Conservation (phyloP, 2,888 invertebrate species). For the Yponomeuta evonymella region DNA sequence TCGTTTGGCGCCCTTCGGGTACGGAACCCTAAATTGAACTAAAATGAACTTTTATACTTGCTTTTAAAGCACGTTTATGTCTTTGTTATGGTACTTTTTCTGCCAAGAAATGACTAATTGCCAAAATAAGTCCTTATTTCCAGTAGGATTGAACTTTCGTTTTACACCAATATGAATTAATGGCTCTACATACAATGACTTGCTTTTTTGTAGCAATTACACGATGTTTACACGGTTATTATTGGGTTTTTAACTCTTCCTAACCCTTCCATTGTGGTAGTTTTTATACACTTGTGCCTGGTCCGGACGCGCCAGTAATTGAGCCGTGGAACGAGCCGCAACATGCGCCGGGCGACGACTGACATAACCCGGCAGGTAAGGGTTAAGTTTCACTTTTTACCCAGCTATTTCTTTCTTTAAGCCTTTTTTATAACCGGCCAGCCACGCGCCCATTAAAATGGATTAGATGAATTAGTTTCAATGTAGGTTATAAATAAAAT, state of each 20-base stretch:
- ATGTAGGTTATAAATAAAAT: conserved; percentile 28
- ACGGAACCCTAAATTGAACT: too few species aligned
- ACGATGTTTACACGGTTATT: conserved; percentile 72
- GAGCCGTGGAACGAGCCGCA: conserved; percentile 32
- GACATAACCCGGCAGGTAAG: conserved; percentile 33
- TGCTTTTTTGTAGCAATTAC: conserved; percentile 46
- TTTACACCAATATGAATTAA: neutral
- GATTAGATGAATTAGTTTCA: conserved; percentile 33
- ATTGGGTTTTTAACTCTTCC: conserved; percentile 60
- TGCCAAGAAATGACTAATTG: neutral
- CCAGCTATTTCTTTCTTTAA: conserved; percentile 33
- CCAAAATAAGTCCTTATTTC: neutral
- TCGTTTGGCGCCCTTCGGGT: too few species aligned
- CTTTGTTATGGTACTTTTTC: neutral
- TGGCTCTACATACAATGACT: neutral
- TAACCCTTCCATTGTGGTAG: conserved; percentile 62
- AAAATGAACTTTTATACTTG: too few species aligned
- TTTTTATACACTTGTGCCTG: conserved; percentile 59
- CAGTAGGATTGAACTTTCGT: neutral
- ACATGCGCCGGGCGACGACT: conserved; percentile 16
- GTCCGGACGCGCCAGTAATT: conserved; percentile 42
- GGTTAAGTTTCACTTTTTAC: conserved; percentile 54
- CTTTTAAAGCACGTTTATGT: neutral
- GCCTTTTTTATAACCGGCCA: conserved; percentile 39
- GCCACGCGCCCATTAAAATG: conserved; percentile 32